These are phyloP conservation scores for Willowsia nigromaculata DNA, from an alignment of 2,888 invertebrate species.

Conservation along the genomic window DNA sequence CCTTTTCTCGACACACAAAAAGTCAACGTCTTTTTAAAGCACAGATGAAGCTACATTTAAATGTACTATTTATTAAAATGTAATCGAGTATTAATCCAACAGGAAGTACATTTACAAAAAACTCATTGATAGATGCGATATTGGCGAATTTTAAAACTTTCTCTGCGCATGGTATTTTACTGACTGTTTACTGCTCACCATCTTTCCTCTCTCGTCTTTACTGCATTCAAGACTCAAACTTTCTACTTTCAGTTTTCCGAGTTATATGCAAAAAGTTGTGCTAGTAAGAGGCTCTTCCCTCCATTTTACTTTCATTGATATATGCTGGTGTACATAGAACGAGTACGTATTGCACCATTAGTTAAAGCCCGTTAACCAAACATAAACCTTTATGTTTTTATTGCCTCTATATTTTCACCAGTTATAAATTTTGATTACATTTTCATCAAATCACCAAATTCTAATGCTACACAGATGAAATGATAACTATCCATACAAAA, in stretches of 20 bases:
- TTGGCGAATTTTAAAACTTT: not conserved
- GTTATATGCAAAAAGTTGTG: not conserved
- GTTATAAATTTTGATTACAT: conserved; percentile 63
- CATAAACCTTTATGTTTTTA: conserved; percentile 62
- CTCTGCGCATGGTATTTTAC: not conserved
- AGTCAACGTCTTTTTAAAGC: not conserved
- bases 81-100: not conserved
- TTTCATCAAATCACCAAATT: conserved; percentile 32
- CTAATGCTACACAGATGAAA: not conserved
- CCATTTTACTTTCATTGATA: not conserved
- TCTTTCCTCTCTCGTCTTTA: not conserved
- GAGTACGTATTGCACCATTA: conserved; percentile 8
- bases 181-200: not conserved
- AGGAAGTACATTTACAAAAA: not conserved
- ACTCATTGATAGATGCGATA: not conserved
- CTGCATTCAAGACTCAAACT: not conserved
- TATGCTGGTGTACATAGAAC: no score
- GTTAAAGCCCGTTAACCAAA: conserved; percentile 46
- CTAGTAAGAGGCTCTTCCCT: not conserved
- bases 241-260: not conserved
- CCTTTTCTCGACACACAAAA: not conserved
- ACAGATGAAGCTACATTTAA: not conserved
- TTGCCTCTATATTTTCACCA: conserved; percentile 54
- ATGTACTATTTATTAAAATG: not conserved
- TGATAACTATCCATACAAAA: not conserved